phyloP scores from a whole-genome alignment of 2,888 invertebrate species.

The Priocnemis perturbator region DNA sequence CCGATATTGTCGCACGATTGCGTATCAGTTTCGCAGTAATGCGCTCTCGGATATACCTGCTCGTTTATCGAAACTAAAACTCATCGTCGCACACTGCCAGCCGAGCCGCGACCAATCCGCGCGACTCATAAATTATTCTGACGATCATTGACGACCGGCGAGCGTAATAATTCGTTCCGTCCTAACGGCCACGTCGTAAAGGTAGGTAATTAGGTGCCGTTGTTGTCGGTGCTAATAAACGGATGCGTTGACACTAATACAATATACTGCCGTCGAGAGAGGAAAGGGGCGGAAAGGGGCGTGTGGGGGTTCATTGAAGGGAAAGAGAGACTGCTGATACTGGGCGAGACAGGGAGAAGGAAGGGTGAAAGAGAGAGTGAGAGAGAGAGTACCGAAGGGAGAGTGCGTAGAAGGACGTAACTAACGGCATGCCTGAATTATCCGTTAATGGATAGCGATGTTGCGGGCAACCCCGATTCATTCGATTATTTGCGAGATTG shows the following conservation, averaged over 20 bases:
- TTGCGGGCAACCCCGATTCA: slow-evolving; percentile 64
- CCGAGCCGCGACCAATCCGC: slow-evolving; percentile 8
- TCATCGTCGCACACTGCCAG: neutral
- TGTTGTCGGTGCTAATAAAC: slow-evolving; percentile 67
- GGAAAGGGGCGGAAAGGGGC: slow-evolving; percentile 2
- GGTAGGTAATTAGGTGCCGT: slow-evolving; percentile 50
- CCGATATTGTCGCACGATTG: too few species aligned
- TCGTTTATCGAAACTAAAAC: too few species aligned
- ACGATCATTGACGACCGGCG: slow-evolving; percentile 33
- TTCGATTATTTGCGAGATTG: slow-evolving; percentile 67
- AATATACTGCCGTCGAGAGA: slow-evolving; percentile 50
- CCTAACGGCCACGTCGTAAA: slow-evolving; percentile 40
- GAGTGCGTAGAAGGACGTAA: slow-evolving; percentile 37
- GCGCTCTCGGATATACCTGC: too few species aligned
- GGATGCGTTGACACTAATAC: slow-evolving; percentile 63
- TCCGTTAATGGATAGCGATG: slow-evolving; percentile 69
- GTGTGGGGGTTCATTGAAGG: too few species aligned
- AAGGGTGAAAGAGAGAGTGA: neutral
- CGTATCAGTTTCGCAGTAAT: too few species aligned
- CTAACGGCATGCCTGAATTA: slow-evolving; percentile 62
- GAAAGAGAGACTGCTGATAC: neutral
- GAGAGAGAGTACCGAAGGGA: slow-evolving; percentile 9
- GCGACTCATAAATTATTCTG: slow-evolving; percentile 19
- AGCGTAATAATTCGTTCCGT: slow-evolving; percentile 43
- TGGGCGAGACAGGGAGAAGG: neutral